These are phyloP conservation scores for Dryococelus australis DNA, from an alignment of 2,888 invertebrate species.

Conservation along the genomic window DNA sequence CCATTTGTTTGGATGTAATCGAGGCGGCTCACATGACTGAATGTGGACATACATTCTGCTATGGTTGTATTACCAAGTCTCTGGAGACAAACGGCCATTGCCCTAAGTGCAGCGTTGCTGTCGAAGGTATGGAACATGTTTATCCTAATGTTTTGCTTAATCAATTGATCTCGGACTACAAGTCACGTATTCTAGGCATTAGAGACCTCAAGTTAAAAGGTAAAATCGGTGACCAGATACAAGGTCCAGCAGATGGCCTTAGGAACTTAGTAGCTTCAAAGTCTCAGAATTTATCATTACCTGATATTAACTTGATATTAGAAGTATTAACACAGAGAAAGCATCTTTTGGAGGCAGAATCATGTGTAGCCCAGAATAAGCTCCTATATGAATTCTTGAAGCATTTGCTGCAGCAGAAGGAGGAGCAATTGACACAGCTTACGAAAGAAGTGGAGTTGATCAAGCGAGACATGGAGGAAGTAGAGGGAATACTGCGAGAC, in stretches of 20 bases:
- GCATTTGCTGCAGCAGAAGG: slow-evolving; percentile 76
- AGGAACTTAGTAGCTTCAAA: slow-evolving; percentile 72
- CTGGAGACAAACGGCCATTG: slow-evolving; percentile 74
- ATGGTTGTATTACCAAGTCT: slow-evolving; percentile 76
- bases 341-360: slow-evolving; percentile 81
- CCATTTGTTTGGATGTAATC: slow-evolving; percentile 88
- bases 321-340: slow-evolving; percentile 81
- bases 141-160: slow-evolving; percentile 89
- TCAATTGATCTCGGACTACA: slow-evolving; percentile 79
- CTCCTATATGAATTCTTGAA: slow-evolving; percentile 85
- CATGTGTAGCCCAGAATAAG: slow-evolving; percentile 78
- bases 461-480: slow-evolving; percentile 74
- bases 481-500: slow-evolving; percentile 69
- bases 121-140: slow-evolving; percentile 74
- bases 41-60: slow-evolving; percentile 93
- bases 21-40: slow-evolving; percentile 90
- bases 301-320: slow-evolving; percentile 83
- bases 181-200: slow-evolving; percentile 62
- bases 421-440: slow-evolving; percentile 71
- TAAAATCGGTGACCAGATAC: slow-evolving; percentile 55
- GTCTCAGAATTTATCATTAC: slow-evolving; percentile 74
- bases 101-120: slow-evolving; percentile 81
- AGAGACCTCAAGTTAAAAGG: slow-evolving; percentile 57
- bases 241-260: slow-evolving; percentile 60
- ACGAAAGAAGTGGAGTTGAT: slow-evolving; percentile 77